phyloP scores from a whole-genome alignment of 2,113 vertebrate species.

The Turdus rufiventris region DNA sequence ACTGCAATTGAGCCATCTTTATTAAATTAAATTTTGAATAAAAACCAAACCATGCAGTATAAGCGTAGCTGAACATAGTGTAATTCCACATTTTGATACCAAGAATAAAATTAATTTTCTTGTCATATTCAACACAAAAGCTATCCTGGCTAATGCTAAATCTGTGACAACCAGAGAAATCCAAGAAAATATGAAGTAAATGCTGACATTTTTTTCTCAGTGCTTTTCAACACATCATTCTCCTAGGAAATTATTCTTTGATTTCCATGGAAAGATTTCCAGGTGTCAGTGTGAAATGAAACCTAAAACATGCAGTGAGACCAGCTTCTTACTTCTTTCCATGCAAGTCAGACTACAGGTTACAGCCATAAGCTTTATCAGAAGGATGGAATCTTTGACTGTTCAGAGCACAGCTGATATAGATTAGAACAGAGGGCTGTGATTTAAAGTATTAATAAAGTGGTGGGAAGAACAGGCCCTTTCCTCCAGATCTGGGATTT shows the following conservation, averaged over 20 bases:
- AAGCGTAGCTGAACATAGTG: not conserved
- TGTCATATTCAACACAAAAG: not conserved
- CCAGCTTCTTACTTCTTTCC: not conserved
- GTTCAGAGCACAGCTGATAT: not conserved
- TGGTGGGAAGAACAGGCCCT: conserved; percentile 28
- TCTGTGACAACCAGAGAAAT: not conserved
- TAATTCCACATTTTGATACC: not conserved
- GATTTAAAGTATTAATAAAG: conserved; percentile 49
- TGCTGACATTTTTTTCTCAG: not conserved
- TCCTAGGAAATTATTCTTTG: conserved; percentile 18
- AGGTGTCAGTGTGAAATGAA: not conserved
- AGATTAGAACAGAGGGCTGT: conserved; percentile 5
- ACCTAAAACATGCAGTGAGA: not conserved
- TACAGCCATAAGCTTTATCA: not conserved
- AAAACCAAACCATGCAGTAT: not conserved
- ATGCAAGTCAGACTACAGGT: not conserved
- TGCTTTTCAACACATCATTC: not conserved
- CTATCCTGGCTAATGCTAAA: not conserved
- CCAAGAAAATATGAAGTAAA: not conserved
- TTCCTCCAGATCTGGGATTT: not conserved
- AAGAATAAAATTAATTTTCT: not conserved
- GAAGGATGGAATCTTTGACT: not conserved
- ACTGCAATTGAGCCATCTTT: not conserved
- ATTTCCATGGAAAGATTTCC: conserved; percentile 28
- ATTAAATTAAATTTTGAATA: conserved; percentile 17